phyloP scores from a whole-genome alignment of 1,140 invertebrate species.

The Aradophagus sp. region DNA sequence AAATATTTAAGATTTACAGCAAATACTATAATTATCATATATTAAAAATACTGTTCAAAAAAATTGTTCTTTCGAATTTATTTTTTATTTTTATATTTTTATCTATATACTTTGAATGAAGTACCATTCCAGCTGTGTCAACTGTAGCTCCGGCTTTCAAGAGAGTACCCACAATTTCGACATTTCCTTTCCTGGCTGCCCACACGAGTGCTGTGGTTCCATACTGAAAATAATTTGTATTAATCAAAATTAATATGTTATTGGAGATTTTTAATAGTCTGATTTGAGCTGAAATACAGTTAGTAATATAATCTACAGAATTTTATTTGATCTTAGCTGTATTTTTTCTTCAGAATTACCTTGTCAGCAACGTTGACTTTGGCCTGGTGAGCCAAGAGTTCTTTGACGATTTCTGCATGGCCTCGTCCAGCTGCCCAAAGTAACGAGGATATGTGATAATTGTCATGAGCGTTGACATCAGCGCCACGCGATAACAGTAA shows the following conservation, averaged over 20 bases:
- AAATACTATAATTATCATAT: too few relatives aligned
- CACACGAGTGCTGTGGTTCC: conserved; percentile 97
- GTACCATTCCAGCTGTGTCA: conserved; percentile 89
- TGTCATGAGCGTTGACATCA: conserved; percentile 96
- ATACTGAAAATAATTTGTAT: conserved; percentile 78
- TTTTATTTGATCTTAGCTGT: too few relatives aligned
- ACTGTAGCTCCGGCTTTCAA: conserved; percentile 86
- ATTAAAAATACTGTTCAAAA: too few relatives aligned
- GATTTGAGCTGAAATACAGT: too few relatives aligned
- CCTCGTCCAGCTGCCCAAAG: conserved; percentile 96
- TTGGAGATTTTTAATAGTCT: too few relatives aligned
- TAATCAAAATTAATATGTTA: neutral
- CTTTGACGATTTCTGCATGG: conserved; percentile 87
- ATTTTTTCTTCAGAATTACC: too few relatives aligned
- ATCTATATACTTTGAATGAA: too few relatives aligned
- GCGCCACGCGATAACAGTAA: conserved; percentile 91
- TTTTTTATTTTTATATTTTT: too few relatives aligned
- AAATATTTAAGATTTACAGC: too few relatives aligned
- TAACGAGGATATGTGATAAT: conserved; percentile 94
- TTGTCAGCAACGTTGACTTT: conserved; percentile 95
- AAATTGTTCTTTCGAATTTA: neutral
- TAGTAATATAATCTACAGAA: too few relatives aligned
- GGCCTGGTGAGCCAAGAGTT: conserved; percentile 88
- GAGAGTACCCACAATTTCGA: conserved; percentile 88
- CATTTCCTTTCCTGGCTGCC: conserved; percentile 93